Conservation (phyloP, 2,113 vertebrate species). For the Kobus ellipsiprymnus region DNA sequence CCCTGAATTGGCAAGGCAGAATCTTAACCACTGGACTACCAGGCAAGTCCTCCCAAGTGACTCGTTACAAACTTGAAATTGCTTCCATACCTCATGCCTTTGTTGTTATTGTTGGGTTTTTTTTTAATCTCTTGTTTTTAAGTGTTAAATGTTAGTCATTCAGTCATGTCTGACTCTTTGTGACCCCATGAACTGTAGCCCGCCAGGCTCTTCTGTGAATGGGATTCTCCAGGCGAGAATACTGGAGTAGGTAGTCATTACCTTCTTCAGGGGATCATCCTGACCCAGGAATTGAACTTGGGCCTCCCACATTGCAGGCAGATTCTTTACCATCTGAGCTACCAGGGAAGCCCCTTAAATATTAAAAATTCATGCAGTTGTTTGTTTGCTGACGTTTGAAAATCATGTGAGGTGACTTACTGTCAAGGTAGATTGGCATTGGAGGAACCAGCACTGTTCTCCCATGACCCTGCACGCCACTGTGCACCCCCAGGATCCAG, state of each 20-base stretch:
- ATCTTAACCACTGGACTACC: neutral
- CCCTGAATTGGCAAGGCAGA: neutral
- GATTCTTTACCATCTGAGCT: neutral
- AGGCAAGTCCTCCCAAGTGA: neutral
- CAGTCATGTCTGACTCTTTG: neutral
- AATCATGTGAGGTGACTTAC: neutral
- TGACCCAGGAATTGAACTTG: neutral
- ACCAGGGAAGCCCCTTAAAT: neutral
- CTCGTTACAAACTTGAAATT: neutral
- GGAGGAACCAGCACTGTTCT: neutral
- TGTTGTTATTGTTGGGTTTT: neutral
- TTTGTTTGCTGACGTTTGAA: neutral
- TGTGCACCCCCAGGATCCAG: neutral
- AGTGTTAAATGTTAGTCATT: neutral
- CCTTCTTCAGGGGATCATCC: neutral
- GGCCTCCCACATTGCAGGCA: neutral
- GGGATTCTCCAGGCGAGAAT: neutral
- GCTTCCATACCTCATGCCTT: neutral
- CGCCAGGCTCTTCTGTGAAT: neutral
- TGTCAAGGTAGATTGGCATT: neutral
- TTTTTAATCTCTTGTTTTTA: neutral
- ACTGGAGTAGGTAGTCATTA: neutral
- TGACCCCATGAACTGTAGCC: neutral
- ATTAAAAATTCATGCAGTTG: neutral
- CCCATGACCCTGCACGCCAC: rapidly evolving